Conservation (phyloP, 1,140 invertebrate genomes). For the Ceratoteleas bidentatus region DNA sequence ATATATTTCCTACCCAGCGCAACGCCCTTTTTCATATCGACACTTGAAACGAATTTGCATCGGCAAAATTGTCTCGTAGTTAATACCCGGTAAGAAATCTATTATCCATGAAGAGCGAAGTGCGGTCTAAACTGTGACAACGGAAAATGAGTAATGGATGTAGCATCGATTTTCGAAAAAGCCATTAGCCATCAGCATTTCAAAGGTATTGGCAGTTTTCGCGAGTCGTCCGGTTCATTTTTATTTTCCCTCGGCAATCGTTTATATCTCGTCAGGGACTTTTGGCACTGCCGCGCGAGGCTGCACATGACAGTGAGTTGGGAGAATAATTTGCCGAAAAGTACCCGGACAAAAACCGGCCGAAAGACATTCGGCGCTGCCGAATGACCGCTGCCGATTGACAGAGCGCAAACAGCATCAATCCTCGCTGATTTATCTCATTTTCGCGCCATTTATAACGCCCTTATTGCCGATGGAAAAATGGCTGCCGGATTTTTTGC, state of each 20-base stretch:
- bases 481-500: neutral
- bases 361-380: conserved; percentile 6
- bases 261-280: conserved; percentile 35
- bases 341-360: no score
- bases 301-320: conserved; percentile 37
- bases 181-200: conserved; percentile 28
- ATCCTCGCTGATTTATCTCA: conserved; percentile 20
- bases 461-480: neutral
- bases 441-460: conserved; percentile 5
- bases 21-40: no score
- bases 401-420: conserved; percentile 24
- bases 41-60: no score
- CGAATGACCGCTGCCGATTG: conserved; percentile 26
- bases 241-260: conserved; percentile 33
- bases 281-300: conserved; percentile 18
- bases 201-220: conserved; percentile 31
- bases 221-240: conserved; percentile 18
- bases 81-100: conserved; percentile 4
- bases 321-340: conserved; percentile 39
- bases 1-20: no score
- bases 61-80: no score
- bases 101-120: conserved; percentile 8
- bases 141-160: conserved; percentile 24
- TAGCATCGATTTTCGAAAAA: conserved; percentile 29
- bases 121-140: conserved; percentile 21